Conservation (phyloP, 1,140 invertebrate species). For the Drosophila willistoni region DNA sequence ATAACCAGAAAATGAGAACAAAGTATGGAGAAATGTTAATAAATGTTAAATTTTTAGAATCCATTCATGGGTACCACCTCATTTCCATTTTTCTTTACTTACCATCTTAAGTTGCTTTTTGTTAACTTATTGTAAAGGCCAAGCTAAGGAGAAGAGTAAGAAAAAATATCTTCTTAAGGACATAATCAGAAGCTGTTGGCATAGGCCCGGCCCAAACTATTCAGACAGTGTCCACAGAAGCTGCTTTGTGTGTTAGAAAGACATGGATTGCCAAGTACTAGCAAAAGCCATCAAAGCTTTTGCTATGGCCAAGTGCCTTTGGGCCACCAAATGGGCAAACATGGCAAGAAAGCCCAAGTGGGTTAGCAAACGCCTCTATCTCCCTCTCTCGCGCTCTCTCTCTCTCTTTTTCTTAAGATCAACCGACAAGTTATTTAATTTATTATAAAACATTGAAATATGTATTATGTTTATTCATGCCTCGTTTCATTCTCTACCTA, state of each 20-base stretch:
- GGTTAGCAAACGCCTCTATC: conserved; percentile 28
- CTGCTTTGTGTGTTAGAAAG: conserved; percentile 13
- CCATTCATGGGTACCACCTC: conserved; percentile 3
- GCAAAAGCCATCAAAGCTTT: conserved; percentile 1
- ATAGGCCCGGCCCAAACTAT: conserved; percentile 22
- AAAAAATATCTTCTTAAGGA: conserved; percentile 26
- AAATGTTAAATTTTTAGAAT: background rate
- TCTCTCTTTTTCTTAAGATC: conserved; percentile 45
- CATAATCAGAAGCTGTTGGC: conserved; percentile 59
- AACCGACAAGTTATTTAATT: conserved; percentile 75
- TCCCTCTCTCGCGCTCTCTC: background rate
- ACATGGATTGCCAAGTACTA: conserved; percentile 9
- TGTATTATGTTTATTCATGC: conserved; percentile 73
- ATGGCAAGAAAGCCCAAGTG: conserved; percentile 38
- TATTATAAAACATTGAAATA: conserved; percentile 80
- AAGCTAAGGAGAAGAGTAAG: background rate
- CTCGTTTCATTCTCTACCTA: conserved; percentile 12
- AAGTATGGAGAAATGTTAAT: background rate
- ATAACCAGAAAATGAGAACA: background rate
- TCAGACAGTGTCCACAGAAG: conserved; percentile 14
- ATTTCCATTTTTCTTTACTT: conserved; percentile 12
- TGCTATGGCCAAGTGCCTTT: conserved; percentile 2
- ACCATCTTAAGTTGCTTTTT: conserved; percentile 8
- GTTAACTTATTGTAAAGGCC: conserved; percentile 28
- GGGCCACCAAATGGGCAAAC: conserved; percentile 38